Evolutionary conservation across 2,888 invertebrate species (phyloP).

Genomic region (Entomobrya proxima): DNA sequence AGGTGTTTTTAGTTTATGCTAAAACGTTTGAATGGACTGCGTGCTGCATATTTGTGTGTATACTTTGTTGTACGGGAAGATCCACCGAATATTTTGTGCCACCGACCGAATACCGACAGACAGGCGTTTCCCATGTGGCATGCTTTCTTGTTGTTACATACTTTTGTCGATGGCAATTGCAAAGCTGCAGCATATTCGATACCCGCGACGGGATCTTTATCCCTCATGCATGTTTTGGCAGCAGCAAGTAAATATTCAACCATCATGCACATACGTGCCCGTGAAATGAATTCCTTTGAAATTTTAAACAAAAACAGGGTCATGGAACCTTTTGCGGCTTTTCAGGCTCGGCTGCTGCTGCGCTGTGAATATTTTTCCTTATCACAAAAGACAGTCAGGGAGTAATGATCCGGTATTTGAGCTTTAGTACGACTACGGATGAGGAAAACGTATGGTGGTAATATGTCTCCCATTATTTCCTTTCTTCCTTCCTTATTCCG

Average conservation of each 20-base stretch:
- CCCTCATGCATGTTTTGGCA: neutral
- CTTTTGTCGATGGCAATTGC: neutral
- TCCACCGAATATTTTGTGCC: neutral
- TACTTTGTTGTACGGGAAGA: neutral
- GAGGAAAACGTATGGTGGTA: constrained; percentile 32
- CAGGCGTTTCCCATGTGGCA: neutral
- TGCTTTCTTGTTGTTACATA: neutral
- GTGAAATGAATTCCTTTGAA: neutral
- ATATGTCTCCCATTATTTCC: constrained; percentile 28
- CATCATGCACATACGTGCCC: too few species aligned
- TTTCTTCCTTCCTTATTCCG: constrained; percentile 34
- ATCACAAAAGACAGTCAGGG: constrained; percentile 11
- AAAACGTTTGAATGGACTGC: neutral
- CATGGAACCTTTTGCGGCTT: constrained; percentile 9
- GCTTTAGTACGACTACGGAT: neutral
- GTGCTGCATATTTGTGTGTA: neutral
- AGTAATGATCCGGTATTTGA: neutral
- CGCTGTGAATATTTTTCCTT: neutral
- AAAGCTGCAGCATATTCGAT: too few species aligned
- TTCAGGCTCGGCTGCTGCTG: neutral
- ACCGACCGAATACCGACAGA: neutral
- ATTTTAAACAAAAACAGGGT: constrained; percentile 17
- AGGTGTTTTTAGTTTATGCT: neutral
- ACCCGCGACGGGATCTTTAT: constrained; percentile 45
- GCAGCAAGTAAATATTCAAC: too few species aligned